Evolutionary conservation across 30 jellyfish, hydroid and myxozoan genomes (phyloP), one percentile per base, ranked within the genome.

Genomic region (Mastigias papua): DNA sequence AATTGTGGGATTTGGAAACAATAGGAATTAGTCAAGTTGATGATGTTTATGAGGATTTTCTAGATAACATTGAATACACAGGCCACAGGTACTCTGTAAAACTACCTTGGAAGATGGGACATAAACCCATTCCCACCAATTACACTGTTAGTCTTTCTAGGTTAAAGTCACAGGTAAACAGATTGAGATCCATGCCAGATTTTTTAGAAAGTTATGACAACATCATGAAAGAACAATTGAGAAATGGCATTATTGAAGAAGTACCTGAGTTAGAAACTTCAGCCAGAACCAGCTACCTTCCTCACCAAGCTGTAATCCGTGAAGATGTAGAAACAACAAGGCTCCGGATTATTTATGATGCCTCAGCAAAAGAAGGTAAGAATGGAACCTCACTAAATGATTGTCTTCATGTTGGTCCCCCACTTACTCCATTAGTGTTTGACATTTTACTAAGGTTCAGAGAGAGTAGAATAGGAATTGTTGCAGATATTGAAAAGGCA

Each of bases 1-100:
- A 65, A 65, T 6, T 65, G 76, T 65, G 76, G 76, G 76, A 65
- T 25, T 65, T 65, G 19, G 76, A 65, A 19, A 15, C 76, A 25
- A 15, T 65, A 8, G 76, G 8, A 3, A 65, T 65, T 8, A 65
- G 50, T n/a, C 8, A 15, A 25, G 76, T 65, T 65, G 76, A 65
- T 65, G 46, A 42, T 42, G 54, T 8, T 4, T 37, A 42, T 42
- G 13, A 42, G 54, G 72, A 42, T 42, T 42, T 42, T 42, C 54
- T 42, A 4, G 54, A 42, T 15, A 4, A 42, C 13, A 15, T 42
- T 42, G 13, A 15, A 42, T 25, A 54, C 67, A 54, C 67, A 54
- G 54, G 0, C 13, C 13, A 42, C 7, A 42, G 54, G 42, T 46
- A 42, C 54, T 4, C 0, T 4, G 54, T 42, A 0, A 42, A 42